These are phyloP conservation scores for Suricata suricatta DNA, from an alignment of 2,113 vertebrate species.

Conservation along the genomic window DNA sequence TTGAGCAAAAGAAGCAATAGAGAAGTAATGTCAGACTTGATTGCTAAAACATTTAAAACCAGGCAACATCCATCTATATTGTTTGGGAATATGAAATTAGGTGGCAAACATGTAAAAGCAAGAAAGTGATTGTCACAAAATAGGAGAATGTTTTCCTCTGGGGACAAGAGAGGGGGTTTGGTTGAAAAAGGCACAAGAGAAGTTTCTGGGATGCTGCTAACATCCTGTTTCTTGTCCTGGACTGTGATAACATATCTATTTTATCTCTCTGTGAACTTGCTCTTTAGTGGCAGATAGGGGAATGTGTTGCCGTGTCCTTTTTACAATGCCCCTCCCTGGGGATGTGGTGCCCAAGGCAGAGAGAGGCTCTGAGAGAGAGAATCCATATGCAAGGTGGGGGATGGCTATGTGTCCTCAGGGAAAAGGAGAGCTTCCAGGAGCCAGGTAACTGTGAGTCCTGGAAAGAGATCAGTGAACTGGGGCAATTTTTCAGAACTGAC, in stretches of 20 bases:
- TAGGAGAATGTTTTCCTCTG: not conserved
- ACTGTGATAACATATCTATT: not conserved
- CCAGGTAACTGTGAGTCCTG: not conserved
- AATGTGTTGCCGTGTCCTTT: not conserved
- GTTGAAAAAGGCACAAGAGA: not conserved
- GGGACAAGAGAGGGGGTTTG: not conserved
- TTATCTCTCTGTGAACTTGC: not conserved
- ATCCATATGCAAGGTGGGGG: not conserved
- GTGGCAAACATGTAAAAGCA: not conserved
- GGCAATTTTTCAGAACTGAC: not conserved
- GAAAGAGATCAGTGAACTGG: not conserved
- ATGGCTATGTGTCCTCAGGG: not conserved
- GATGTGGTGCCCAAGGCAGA: not conserved
- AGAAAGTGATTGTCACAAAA: not conserved
- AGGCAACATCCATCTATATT: not conserved
- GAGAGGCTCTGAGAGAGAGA: not conserved
- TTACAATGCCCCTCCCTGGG: fast-evolving
- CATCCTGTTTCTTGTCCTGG: not conserved
- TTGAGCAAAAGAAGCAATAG: not conserved
- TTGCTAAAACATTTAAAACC: not conserved
- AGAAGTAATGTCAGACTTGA: not conserved
- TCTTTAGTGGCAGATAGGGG: not conserved
- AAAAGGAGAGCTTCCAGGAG: not conserved
- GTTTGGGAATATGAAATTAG: not conserved
- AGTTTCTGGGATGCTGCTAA: not conserved